phyloP scores from a whole-genome alignment of 2,797 vertebrate genomes.

The Sebastes cheni region DNA sequence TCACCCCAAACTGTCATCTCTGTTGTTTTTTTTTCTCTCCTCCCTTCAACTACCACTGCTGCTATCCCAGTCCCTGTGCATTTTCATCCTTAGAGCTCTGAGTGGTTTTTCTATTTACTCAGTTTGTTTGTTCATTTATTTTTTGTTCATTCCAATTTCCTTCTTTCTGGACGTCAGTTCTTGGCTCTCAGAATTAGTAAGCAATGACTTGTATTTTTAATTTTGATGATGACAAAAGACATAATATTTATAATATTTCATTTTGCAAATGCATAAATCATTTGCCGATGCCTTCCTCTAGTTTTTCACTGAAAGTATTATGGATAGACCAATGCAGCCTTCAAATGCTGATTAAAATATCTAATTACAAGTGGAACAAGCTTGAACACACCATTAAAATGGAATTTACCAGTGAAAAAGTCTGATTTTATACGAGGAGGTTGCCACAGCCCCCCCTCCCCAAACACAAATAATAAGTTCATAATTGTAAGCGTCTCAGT shows the following conservation, averaged over 20 bases:
- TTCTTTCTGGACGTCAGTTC: neutral
- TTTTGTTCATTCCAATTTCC: neutral
- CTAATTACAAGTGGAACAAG: neutral
- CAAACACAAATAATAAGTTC: neutral
- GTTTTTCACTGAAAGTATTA: neutral
- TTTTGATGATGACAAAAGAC: neutral
- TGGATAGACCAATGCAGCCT: neutral
- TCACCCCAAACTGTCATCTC: conserved; percentile 59
- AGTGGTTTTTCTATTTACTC: conserved; percentile 26
- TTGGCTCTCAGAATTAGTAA: neutral
- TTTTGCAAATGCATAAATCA: neutral
- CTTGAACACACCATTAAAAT: neutral
- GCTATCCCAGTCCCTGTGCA: neutral
- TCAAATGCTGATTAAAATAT: neutral
- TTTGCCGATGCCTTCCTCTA: neutral
- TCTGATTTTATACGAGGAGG: neutral
- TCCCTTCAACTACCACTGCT: conserved; percentile 1
- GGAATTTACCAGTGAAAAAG: neutral
- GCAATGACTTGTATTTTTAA: neutral
- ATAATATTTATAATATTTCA: neutral
- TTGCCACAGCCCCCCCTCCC: too few relatives aligned
- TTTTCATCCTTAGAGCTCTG: conserved; percentile 4
- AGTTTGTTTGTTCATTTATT: conserved; percentile 12
- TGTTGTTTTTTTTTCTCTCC: neutral
- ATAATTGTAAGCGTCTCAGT: neutral